These are phyloP conservation scores for Salvelinus fontinalis DNA, from an alignment of 2,113 vertebrate species.

Conservation along the genomic window DNA sequence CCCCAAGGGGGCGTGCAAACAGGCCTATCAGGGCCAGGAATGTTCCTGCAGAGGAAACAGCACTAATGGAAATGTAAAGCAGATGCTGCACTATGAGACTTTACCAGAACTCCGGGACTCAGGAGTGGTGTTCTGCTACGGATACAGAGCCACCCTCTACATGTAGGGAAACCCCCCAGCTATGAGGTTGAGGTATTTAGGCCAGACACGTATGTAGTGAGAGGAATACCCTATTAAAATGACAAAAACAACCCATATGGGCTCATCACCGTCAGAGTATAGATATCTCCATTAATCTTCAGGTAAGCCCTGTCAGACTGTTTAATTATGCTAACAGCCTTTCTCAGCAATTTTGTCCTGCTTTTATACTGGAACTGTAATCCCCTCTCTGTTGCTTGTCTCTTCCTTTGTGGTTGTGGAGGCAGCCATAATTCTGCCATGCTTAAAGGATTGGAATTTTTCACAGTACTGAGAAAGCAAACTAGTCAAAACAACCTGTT, in stretches of 20 bases:
- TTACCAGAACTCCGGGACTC: background rate
- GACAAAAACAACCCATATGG: background rate
- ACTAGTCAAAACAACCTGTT: slow-evolving; percentile 1
- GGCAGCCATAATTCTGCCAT: no score
- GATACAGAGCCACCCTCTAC: background rate
- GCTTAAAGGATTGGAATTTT: background rate
- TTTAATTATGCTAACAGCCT: slow-evolving; percentile 41
- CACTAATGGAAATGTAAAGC: slow-evolving; percentile 63
- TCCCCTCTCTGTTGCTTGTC: background rate
- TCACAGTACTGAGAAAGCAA: background rate
- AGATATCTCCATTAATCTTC: slow-evolving; percentile 48
- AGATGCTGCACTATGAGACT: slow-evolving; percentile 47
- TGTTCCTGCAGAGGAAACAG: slow-evolving; percentile 40
- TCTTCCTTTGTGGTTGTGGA: background rate
- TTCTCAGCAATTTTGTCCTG: slow-evolving; percentile 24
- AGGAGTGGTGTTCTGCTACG: slow-evolving; percentile 4
- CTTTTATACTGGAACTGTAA: background rate
- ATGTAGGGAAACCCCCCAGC: background rate
- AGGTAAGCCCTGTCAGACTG: slow-evolving; percentile 26
- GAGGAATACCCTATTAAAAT: background rate
- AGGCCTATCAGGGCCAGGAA: slow-evolving; percentile 33
- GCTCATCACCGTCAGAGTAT: slow-evolving; percentile 20
- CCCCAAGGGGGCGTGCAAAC: slow-evolving; percentile 41
- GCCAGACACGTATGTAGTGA: background rate
- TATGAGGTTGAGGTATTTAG: background rate